Evolutionary conservation across 1,140 invertebrate species (phyloP), one percentile per base, ranked within the genome.

Genomic region (Drosophila repleta): DNA sequence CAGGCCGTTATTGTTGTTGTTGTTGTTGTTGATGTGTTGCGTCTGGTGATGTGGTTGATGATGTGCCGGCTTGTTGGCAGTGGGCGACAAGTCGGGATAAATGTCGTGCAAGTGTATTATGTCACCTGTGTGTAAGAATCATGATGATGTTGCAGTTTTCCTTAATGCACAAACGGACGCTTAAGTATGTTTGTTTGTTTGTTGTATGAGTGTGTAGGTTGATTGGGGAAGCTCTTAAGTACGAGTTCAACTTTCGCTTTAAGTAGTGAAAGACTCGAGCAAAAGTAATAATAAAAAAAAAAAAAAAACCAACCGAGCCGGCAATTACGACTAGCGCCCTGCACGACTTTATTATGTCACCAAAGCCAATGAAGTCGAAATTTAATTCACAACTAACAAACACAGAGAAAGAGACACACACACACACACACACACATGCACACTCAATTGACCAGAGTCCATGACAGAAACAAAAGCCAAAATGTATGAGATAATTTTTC

Each of bases 71-170:
- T 90, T 90, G 53, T 82, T 85, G 29, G 69, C 78, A 58, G 81
- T 74, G 35, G 74, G 73, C 65, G 84, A 64, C 73, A 91, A 51
- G 62, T 91, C 90, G 57, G 91, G 91, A 63, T 92, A 92, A 53
- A 91, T 92, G 74, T 92, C 91, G 67, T 91, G 88, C 74, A 92
- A 89, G 76, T 92, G 90, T 81, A 91, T 92, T 79, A 92, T 91
- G 75, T 92, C 91, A 85, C 91, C 90, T 92, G 88, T 89, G 48
- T 81, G 64, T 73, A 62, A 87, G 71, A 87, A 87, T 78, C 11
- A 66, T 64, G 53, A 71, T 74, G 65, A 69, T 66, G 55, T 71
- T 62, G 66, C 65, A 70, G 51, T 85, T 68, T 72, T 71, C 46
- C 57, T 71, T 55, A 58, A 57, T 70, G 24, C 24, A 63, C 46